Conservation (phyloP, 2,113 vertebrate genomes). For the Forbesichthys papilliferus region DNA sequence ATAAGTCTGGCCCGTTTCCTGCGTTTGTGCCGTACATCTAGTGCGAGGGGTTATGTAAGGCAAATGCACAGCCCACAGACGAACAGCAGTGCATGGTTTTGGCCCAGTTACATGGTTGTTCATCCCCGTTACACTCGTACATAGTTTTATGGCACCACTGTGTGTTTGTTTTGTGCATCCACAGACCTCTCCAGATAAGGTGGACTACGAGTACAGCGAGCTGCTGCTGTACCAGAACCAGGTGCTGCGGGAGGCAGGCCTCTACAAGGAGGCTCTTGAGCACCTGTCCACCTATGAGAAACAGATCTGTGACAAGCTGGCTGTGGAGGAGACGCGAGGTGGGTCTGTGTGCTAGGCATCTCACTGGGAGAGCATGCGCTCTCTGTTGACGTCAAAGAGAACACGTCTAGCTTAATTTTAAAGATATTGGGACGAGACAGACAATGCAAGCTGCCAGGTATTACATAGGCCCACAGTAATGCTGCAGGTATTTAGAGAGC, state of each 20-base stretch:
- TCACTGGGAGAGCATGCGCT: background rate
- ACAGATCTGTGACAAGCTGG: slow-evolving; percentile 98
- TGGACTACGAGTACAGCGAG: slow-evolving; percentile 99
- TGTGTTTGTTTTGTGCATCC: background rate
- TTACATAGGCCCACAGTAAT: no score
- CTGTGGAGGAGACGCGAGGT: slow-evolving; percentile 98
- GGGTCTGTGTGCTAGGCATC: slow-evolving; percentile 25
- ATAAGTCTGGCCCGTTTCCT: slow-evolving; percentile 57
- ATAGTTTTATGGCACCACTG: background rate
- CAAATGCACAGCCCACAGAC: background rate
- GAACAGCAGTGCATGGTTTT: slow-evolving; percentile 18
- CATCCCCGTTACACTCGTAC: background rate
- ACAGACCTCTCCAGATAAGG: slow-evolving; percentile 96
- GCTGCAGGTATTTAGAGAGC: no score
- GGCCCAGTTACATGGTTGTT: slow-evolving; percentile 1
- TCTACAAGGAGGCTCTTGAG: slow-evolving; percentile 92
- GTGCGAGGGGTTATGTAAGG: background rate
- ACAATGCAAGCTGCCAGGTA: no score
- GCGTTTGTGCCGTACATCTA: slow-evolving; percentile 42
- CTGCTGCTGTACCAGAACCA: slow-evolving; percentile 97
- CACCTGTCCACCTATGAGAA: slow-evolving; percentile 95
- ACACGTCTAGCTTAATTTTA: no score
- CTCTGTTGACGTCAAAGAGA: no score
- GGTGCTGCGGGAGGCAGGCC: slow-evolving; percentile 93
- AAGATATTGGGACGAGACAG: no score